Percentiles rank a stretch among this genome's conserved stretches.
Evolutionary conservation across 2,113 vertebrate species (phyloP).

Genomic region (Mungos mungo): DNA sequence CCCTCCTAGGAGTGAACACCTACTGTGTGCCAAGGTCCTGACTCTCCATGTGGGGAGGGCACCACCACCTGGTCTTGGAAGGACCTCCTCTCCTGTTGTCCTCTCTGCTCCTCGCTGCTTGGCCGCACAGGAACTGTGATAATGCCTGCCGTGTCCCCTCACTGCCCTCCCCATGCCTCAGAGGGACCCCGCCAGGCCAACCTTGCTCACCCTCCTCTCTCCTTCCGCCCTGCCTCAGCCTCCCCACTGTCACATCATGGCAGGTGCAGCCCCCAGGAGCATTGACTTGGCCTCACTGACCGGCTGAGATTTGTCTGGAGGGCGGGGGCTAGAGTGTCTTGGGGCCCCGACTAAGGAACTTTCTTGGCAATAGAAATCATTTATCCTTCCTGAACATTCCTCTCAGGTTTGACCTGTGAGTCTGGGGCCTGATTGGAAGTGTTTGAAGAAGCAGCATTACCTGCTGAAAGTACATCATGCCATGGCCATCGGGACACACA

Average conservation of each 20-base stretch:
- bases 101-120: neutral
- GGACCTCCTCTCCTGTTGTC: rapidly evolving
- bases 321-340: neutral
- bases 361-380: neutral
- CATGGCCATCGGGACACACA: rapidly evolving
- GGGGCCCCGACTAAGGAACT: neutral
- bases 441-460: neutral
- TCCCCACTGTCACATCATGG: neutral
- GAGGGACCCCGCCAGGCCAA: neutral
- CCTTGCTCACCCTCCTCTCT: rapidly evolving
- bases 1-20: neutral
- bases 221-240: too few relatives aligned
- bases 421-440: neutral
- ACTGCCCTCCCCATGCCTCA: too few relatives aligned
- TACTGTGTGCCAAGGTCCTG: rapidly evolving
- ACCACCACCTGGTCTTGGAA: rapidly evolving
- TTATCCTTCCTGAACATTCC: neutral
- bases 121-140: neutral
- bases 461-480: neutral
- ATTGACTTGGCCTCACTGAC: rapidly evolving
- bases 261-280: neutral
- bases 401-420: neutral
- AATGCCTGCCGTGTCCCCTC: neutral
- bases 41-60: neutral
- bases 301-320: neutral